These are phyloP conservation scores for Laterallus jamaicensis DNA, from an alignment of 2,113 vertebrate genomes.

Conservation along the genomic window DNA sequence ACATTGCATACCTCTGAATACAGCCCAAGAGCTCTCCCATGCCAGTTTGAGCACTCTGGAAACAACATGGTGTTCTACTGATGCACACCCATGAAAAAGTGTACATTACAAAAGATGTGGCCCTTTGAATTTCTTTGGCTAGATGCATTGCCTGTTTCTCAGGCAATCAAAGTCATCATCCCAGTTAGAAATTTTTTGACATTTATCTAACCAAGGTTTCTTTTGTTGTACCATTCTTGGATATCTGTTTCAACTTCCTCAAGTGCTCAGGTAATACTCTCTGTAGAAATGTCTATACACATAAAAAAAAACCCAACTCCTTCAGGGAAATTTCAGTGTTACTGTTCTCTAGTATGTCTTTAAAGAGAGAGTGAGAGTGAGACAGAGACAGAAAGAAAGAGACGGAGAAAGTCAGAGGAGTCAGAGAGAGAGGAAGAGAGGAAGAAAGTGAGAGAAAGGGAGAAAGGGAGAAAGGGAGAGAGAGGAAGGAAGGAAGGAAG, in stretches of 20 bases:
- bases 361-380: neutral
- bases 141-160: neutral
- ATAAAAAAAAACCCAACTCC: neutral
- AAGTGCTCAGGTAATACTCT: neutral
- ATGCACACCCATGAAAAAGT: neutral
- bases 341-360: neutral
- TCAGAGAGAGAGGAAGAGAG: no score
- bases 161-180: neutral
- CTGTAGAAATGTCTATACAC: neutral
- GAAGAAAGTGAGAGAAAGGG: no score
- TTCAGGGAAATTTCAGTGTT: neutral
- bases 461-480: no score
- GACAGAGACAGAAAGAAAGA: no score
- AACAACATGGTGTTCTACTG: neutral
- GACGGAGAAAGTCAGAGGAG: no score
- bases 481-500: no score
- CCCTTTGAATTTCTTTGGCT: neutral
- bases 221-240: neutral
- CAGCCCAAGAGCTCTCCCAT: neutral
- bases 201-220: neutral
- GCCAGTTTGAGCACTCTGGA: neutral
- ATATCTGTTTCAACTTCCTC: neutral
- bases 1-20: neutral
- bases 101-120: neutral
- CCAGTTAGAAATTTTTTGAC: neutral